phyloP scores from a whole-genome alignment of 2,888 invertebrate species.

The Cephus spinipes region DNA sequence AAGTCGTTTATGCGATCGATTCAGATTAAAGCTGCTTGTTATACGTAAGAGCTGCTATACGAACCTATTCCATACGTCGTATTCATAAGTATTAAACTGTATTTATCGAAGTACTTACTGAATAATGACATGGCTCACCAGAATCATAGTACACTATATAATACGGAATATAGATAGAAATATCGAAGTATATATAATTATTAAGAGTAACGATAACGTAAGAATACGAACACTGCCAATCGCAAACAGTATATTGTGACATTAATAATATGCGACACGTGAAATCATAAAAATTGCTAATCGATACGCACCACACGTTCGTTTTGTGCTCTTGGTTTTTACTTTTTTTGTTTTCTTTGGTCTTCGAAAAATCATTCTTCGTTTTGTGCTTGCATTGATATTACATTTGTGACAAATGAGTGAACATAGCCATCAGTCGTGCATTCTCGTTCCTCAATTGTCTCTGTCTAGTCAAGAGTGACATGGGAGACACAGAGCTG shows the following conservation, averaged over 20 bases:
- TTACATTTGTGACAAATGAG: too few species aligned
- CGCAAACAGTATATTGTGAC: slow-evolving; percentile 9
- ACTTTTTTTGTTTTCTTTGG: too few species aligned
- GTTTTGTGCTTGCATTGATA: not conserved
- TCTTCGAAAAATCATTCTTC: not conserved
- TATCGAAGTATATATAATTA: not conserved
- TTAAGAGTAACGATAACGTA: slow-evolving; percentile 3
- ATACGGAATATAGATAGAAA: too few species aligned
- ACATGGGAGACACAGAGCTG: slow-evolving; percentile 30
- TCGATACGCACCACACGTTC: slow-evolving; percentile 1
- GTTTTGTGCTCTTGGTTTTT: too few species aligned
- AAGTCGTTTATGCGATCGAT: too few species aligned
- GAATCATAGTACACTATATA: too few species aligned
- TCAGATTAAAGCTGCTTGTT: too few species aligned
- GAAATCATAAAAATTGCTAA: slow-evolving; percentile 1
- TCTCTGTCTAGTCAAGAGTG: slow-evolving; percentile 43
- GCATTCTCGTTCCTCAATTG: not conserved
- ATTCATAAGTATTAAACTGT: not conserved
- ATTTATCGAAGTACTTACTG: slow-evolving; percentile 10
- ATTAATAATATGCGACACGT: not conserved
- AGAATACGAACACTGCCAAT: slow-evolving; percentile 18
- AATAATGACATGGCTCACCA: slow-evolving; percentile 4
- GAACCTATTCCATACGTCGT: too few species aligned
- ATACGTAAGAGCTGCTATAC: too few species aligned
- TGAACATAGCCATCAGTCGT: too few species aligned